phyloP scores from a whole-genome alignment of 2,888 invertebrate genomes.

The Epicampocera succincta region DNA sequence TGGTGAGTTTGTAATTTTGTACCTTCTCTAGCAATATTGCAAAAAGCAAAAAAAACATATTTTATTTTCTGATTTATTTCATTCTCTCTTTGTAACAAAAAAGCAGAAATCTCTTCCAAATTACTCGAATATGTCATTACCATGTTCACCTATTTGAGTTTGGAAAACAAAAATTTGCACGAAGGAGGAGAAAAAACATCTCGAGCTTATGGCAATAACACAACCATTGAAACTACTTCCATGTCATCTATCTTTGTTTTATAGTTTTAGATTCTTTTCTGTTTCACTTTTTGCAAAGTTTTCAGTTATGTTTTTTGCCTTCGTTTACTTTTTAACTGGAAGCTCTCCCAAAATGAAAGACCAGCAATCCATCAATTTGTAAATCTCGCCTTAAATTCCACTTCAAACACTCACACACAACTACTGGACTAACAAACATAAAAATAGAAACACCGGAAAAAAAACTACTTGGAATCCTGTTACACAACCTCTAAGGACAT shows the following conservation, averaged over 20 bases:
- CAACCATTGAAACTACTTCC: constrained; percentile 64
- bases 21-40: neutral
- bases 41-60: constrained; percentile 41
- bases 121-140: constrained; percentile 69
- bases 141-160: constrained; percentile 64
- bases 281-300: constrained; percentile 14
- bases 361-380: constrained; percentile 73
- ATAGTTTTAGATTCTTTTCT: constrained; percentile 43
- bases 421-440: constrained; percentile 48
- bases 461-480: constrained; percentile 54
- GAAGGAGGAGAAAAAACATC: constrained; percentile 23
- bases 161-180: constrained; percentile 18
- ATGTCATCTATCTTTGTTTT: constrained; percentile 68
- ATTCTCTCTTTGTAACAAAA: constrained; percentile 6
- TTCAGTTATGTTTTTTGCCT: constrained; percentile 24
- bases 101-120: constrained; percentile 55
- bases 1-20: neutral
- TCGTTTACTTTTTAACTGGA: neutral
- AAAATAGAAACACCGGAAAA: constrained; percentile 19
- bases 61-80: constrained; percentile 55
- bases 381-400: constrained; percentile 70
- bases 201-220: constrained; percentile 61
- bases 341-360: constrained; percentile 61
- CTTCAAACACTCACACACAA: constrained; percentile 59
- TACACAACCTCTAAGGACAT: constrained; percentile 69